Evolutionary conservation across 53 echinoderm and acorn worm genomes (phyloP), one percentile per base, ranked within the genome.

Genomic region (Antedon mediterranea): DNA sequence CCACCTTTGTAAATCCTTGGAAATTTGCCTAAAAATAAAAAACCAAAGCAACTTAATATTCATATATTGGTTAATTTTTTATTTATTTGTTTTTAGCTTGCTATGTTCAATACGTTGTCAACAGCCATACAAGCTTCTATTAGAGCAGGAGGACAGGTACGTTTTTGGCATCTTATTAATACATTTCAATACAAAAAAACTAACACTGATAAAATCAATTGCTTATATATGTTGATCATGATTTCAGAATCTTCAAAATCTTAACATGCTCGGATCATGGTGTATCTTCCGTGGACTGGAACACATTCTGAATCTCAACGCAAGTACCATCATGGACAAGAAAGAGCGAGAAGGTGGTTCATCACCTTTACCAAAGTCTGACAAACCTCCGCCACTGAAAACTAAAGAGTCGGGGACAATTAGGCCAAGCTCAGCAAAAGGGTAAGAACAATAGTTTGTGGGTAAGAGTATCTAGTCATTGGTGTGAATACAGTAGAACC

Each of bases 251-350:
- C 84, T 92, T 32, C 97, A 95, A 79, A 95, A 95, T 43, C 83
- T 95, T 76, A 86, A 95, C 89, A 89, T 95, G 89, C 82, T 95
- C 80, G 97, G 97, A 11, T 90, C 97, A 6, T 95, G 97, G 97
- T 95, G 97, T 82, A 85, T 92, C 57, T 82, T 95, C 41, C 83
- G 84, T 70, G 97, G 92, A 29, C 74, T 95, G 72, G 87, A 95
- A 43, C 89, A 89, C 82, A 95, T 95, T 75, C 82, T 92, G 43
- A 87, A 87, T 74, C 88, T 95, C 32, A 87, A 44, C 33, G 79
- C 85, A 18, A 43, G 71, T 18, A 32, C 77, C 0, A 43, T 57
- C 18, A 13, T 23, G 23, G 57, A 57, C 11, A 57, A 57, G 57
- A 57, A 57, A 20, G 57, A 57, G 14, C 57, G 57, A 2, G 57